Percentiles rank a stretch among this genome's conserved stretches.
Evolutionary conservation across 2,797 vertebrate species (phyloP).

Genomic region (Macrochelys suwanniensis): DNA sequence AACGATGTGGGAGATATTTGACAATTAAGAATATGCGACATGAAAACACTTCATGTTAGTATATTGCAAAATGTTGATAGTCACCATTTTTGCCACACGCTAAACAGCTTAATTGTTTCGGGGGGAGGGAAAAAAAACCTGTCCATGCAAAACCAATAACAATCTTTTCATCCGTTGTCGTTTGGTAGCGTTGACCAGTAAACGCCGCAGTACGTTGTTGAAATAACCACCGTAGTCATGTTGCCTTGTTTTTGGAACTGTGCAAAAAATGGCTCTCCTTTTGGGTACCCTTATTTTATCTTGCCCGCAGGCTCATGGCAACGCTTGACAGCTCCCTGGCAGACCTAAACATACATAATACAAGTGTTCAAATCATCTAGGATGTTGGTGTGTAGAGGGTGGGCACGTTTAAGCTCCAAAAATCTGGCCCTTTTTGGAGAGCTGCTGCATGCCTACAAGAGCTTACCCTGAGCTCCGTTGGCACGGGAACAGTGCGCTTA

Average conservation of each 20-base stretch:
- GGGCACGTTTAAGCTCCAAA: neutral
- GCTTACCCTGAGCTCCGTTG: too few relatives aligned
- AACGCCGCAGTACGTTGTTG: neutral
- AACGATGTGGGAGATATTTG: neutral
- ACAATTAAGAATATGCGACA: neutral
- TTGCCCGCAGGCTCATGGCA: neutral
- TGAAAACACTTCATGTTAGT: neutral
- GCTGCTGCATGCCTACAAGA: neutral
- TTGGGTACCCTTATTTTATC: neutral
- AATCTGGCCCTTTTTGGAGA: neutral
- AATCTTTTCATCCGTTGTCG: neutral
- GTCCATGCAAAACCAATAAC: neutral
- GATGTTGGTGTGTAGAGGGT: neutral
- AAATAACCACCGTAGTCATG: neutral
- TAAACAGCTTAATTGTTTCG: neutral
- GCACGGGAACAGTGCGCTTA: neutral
- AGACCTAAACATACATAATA: neutral
- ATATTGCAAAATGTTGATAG: neutral
- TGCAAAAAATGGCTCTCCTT: neutral
- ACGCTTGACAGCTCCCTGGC: neutral
- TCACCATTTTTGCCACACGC: neutral
- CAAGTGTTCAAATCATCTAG: neutral
- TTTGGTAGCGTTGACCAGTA: neutral
- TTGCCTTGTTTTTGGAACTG: neutral
- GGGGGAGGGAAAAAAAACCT: rapidly evolving